Evolutionary conservation across 2,797 vertebrate genomes (phyloP), one percentile per base, ranked within the genome.

Genomic region (Enteromius argenteus): DNA sequence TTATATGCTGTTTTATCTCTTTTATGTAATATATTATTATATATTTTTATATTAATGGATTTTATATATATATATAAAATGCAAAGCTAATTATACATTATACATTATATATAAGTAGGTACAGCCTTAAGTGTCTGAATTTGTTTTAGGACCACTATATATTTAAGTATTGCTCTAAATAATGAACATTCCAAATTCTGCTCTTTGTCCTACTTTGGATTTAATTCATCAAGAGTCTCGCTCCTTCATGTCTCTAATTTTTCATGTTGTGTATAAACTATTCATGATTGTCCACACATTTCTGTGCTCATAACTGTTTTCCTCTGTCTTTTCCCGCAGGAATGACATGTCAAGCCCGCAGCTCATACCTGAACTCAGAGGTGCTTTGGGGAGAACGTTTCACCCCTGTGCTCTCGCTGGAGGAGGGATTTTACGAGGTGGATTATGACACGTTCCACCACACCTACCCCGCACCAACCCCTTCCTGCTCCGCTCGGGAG

Each of bases 341-440:
- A 83, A 96, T 96, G 96, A 97, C 96, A 19, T 97, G 96, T 90
- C 96, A 97, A 90, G 96, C 96, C 14, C 94, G 96, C 83, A 96
- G 95, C 91, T 97, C 96, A n/a, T 97, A 97, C 90, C 95, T 96
- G 92, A 94, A 95, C 85, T 95, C 92, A 0, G 96, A 97, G 90
- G 96, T 97, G 66, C 94, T 96, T 62, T 97, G 96, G 96, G 96
- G 96, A 8, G 85, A 90, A 46, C 89, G 91, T 14, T 92, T 92
- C 82, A 90, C 90, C 5, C 91, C 91, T 2, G 91, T 92, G 17
- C 89, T 92, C 14, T 91, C 91, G 13, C 75, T 92, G 89, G 96
- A 97, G 90, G 96, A 97, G 85, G 96, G 96, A 53, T 97, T 97
- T 88, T 97, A 97, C 0, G 95, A 97, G 84, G 96, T 97, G 2